phyloP scores from a whole-genome alignment of 2,797 vertebrate genomes.

The Sebastes itinus region DNA sequence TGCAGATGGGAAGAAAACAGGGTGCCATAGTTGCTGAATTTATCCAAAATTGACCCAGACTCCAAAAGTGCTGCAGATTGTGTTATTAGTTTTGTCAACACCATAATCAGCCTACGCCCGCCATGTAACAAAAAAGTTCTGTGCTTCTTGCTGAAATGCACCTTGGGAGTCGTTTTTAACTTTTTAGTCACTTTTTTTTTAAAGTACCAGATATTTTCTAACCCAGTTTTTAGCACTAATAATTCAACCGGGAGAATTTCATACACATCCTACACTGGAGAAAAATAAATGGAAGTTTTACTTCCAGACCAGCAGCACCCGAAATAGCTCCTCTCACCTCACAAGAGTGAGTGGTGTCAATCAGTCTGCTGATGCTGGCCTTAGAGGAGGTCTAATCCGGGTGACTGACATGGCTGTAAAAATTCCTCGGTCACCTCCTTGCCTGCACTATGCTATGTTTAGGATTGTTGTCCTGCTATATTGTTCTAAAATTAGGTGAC shows the following conservation, averaged over 20 bases:
- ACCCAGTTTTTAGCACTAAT: neutral
- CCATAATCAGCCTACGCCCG: accelerated
- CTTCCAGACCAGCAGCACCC: neutral
- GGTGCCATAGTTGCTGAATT: too few species aligned
- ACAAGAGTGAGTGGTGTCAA: neutral
- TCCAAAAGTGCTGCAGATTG: neutral
- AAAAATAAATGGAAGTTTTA: too few species aligned
- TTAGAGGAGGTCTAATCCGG: too few species aligned
- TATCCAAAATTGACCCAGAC: too few species aligned
- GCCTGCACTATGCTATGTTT: neutral
- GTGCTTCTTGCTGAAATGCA: neutral
- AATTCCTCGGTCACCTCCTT: neutral
- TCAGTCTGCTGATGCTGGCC: neutral
- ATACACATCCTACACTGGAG: neutral
- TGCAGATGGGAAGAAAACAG: too few species aligned
- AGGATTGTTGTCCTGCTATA: neutral
- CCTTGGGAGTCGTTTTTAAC: neutral
- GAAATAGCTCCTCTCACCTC: neutral
- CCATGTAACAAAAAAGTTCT: neutral
- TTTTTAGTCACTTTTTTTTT: neutral
- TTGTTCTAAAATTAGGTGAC: neutral
- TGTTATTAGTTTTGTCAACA: too few species aligned
- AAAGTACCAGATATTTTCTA: neutral
- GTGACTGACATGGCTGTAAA: neutral
- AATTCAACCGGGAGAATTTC: neutral